Evolutionary conservation across 2,113 vertebrate species (phyloP), one percentile per base, ranked within the genome.

Genomic region (Indicator maculatus): DNA sequence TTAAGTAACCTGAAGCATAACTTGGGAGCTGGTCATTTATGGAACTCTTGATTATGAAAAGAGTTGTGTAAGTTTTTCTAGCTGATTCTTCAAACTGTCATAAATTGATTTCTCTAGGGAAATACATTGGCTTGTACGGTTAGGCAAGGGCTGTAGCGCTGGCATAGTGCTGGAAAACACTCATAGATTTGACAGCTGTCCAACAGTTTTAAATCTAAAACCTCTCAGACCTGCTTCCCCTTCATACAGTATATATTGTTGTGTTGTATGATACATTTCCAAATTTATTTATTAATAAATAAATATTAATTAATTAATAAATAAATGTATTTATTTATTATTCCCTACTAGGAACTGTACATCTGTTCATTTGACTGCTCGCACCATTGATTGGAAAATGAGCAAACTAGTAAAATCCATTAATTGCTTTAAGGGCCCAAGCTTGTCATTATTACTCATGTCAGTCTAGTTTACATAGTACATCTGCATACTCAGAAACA

Each of bases 1-100:
- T 55, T 58, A 78, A 75, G 24, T 84, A 67, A 60, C 58, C 60
- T 75, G 28, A 95, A 91, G 38, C 19, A 41, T 69, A 74, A 84
- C 33, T 89, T 87, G 28, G 23, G 31, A 93, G 67, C 65, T 76
- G 6, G 7, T 85, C 26, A 74, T 92, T 58, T 56, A 50, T 44
- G 31, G 78, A 84, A 16, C 15, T 89, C 41, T 71, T 78, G 33
- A 36, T 65, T 85, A 78, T 41, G 39, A 73, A 76, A 90, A 81
- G 31, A 73, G 30, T 47, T 80, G 69, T 83, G 16, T n/a, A 59
- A 50, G 17, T 79, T 93, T 83, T 96, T 91, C 64, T 89, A 73
- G 63, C 55, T 76, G 55, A 91, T 87, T 82, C 72, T 91, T 83
- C 67, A 61, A 61, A 55, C 50, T 66, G 27, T 63, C 71, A 79